A percentile compares a stretch with the other conserved stretches of the same genome.
phyloP scores from a whole-genome alignment of 1,140 invertebrate genomes.

The Listronotus bonariensis region DNA sequence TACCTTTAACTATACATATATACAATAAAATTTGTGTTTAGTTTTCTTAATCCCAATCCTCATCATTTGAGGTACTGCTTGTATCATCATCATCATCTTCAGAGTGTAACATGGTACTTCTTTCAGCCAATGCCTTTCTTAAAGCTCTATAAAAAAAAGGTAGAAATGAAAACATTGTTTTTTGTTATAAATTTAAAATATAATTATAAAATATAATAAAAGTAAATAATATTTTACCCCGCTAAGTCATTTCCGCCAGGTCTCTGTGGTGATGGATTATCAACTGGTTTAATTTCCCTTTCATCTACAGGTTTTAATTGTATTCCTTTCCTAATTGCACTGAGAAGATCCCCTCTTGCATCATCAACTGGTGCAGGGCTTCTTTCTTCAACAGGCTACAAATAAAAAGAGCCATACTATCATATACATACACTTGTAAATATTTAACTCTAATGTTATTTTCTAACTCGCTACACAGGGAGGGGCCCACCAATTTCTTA shows the following conservation, averaged over 20 bases:
- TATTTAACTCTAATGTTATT: too few relatives aligned
- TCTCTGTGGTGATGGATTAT: constrained; percentile 30
- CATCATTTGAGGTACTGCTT: constrained; percentile 65
- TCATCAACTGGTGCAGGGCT: constrained; percentile 55
- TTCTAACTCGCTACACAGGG: too few relatives aligned
- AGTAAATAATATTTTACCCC: constrained; percentile 49
- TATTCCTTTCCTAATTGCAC: constrained; percentile 79
- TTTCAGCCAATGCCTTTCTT: constrained; percentile 59
- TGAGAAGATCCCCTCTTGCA: constrained; percentile 72
- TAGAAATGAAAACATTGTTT: too few relatives aligned
- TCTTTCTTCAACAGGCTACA: constrained; percentile 64
- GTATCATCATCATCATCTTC: constrained; percentile 64
- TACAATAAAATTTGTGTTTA: background rate
- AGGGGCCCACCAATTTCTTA: too few relatives aligned
- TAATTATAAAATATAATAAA: too few relatives aligned
- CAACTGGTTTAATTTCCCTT: constrained; percentile 46
- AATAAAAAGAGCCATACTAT: constrained; percentile 15
- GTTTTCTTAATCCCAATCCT: constrained; percentile 67
- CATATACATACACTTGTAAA: too few relatives aligned
- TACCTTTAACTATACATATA: constrained; percentile 1
- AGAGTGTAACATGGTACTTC: constrained; percentile 71
- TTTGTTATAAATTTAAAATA: background rate
- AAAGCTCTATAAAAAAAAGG: constrained; percentile 20
- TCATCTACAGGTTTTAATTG: constrained; percentile 66
- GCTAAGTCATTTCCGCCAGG: constrained; percentile 65